Evolutionary conservation across 2,797 vertebrate genomes (phyloP).

Genomic region (Schizopygopsis pylzovi): DNA sequence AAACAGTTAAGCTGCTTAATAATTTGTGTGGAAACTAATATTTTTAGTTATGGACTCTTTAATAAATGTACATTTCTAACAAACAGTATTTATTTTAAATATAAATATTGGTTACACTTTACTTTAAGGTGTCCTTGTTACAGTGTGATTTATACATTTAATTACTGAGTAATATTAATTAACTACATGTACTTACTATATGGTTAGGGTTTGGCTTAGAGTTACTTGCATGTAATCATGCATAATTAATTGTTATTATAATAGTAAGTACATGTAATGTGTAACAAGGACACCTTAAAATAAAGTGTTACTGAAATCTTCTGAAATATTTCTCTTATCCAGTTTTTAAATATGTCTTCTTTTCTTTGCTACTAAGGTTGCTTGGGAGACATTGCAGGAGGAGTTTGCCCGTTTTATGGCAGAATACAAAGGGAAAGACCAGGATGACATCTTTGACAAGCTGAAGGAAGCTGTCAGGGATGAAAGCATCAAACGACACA

Average conservation of each 20-base stretch:
- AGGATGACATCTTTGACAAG: slow-evolving; percentile 98
- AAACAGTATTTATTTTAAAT: not conserved
- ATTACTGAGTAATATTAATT: too few species aligned
- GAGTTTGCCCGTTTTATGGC: slow-evolving; percentile 99
- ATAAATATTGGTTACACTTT: too few species aligned
- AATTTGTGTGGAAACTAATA: too few species aligned
- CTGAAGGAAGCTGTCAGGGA: slow-evolving; percentile 97
- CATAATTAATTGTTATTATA: not conserved
- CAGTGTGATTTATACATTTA: too few species aligned
- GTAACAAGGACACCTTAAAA: not conserved
- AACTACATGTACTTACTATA: not conserved
- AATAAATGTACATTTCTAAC: not conserved
- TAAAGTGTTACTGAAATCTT: not conserved
- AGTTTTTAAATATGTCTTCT: not conserved
- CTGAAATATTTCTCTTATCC: not conserved
- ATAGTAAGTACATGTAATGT: not conserved
- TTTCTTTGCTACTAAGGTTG: slow-evolving; percentile 80
- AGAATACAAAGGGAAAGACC: slow-evolving; percentile 94
- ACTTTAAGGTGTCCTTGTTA: too few species aligned
- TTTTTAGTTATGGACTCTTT: not conserved
- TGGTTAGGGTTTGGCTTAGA: not conserved
- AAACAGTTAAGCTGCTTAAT: not conserved
- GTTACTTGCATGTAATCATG: not conserved
- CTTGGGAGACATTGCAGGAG: slow-evolving; percentile 97
- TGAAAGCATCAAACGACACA: slow-evolving; percentile 96